These are phyloP conservation scores for Thaleichthys pacificus DNA, from an alignment of 2,797 vertebrate genomes.

Conservation along the genomic window DNA sequence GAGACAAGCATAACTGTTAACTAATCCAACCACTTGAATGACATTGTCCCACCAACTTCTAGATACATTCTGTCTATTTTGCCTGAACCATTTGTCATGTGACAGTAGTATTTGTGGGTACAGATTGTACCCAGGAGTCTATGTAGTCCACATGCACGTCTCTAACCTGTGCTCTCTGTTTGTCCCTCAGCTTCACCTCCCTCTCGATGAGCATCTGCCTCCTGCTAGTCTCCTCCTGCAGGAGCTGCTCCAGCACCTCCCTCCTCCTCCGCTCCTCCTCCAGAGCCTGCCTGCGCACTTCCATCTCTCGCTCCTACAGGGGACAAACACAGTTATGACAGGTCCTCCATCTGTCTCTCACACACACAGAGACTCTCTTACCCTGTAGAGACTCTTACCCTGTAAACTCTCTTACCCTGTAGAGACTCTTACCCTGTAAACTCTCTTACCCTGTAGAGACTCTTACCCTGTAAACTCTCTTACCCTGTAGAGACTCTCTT, in stretches of 20 bases:
- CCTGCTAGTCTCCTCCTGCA: constrained; percentile 93
- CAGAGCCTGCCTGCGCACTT: constrained; percentile 83
- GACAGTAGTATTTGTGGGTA: too few species aligned
- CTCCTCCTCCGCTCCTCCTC: constrained; percentile 89
- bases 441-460: too few species aligned
- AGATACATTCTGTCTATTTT: neutral
- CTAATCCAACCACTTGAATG: too few species aligned
- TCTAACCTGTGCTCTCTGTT: constrained; percentile 89
- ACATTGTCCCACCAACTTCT: neutral
- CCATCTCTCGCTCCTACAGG: constrained; percentile 87
- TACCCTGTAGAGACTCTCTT: too few species aligned
- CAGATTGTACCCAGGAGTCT: too few species aligned
- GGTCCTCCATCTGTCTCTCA: too few species aligned
- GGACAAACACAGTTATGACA: neutral
- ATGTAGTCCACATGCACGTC: too few species aligned
- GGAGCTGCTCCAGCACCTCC: constrained; percentile 88
- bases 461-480: too few species aligned
- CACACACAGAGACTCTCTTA: neutral
- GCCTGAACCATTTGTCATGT: neutral
- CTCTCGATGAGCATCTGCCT: constrained; percentile 95
- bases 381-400: neutral
- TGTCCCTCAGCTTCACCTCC: constrained; percentile 94
- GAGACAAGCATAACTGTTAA: too few species aligned
- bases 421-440: too few species aligned
- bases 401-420: too few species aligned